Evolutionary conservation across 2,113 vertebrate species (phyloP).

Genomic region (Myotis davidii): DNA sequence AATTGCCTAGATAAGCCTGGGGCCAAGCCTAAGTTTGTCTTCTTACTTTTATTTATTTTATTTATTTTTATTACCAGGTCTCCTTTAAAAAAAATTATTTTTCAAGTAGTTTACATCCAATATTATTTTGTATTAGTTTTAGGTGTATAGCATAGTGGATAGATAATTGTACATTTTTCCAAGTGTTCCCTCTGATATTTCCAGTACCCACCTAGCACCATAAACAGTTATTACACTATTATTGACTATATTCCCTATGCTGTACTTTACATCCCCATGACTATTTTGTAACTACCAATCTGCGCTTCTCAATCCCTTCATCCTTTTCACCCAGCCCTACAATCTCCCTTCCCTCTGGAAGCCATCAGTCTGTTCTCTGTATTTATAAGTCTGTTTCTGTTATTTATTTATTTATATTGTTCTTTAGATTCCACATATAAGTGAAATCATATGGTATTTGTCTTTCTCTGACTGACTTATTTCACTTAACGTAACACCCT

Average conservation of each 20-base stretch:
- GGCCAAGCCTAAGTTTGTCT: not conserved
- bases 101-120: not conserved
- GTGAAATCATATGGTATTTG: not conserved
- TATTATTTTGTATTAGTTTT: not conserved
- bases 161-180: not conserved
- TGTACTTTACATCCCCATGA: not conserved
- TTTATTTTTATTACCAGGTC: not conserved
- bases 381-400: not conserved
- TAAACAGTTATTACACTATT: not conserved
- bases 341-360: not conserved
- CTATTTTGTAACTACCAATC: not conserved
- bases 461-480: not conserved
- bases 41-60: not conserved
- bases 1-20: not conserved
- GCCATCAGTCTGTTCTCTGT: not conserved
- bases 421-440: not conserved
- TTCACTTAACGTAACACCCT: not conserved
- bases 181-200: not conserved
- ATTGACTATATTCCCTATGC: not conserved
- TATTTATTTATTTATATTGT: not conserved
- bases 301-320: not conserved
- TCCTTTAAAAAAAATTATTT: not conserved
- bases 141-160: not conserved
- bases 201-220: not conserved
- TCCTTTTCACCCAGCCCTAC: not conserved